Conservation (phyloP, 2,797 vertebrate genomes). For the Liasis olivaceus region DNA sequence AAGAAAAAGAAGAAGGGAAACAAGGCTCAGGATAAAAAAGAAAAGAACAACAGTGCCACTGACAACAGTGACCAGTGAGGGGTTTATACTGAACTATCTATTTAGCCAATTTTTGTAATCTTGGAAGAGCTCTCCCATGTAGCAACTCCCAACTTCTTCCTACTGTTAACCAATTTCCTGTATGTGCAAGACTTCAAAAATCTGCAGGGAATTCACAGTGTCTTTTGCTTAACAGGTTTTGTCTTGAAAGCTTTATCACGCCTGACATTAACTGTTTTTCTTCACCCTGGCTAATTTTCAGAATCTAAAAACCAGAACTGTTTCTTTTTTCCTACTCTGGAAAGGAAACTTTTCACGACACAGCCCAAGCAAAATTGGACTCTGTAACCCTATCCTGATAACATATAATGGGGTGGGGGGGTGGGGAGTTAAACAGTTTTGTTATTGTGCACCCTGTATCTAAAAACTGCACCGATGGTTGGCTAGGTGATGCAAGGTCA, state of each 20-base stretch:
- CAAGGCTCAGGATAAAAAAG: slow-evolving; percentile 95
- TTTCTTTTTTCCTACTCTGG: slow-evolving; percentile 81
- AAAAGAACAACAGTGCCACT: slow-evolving; percentile 90
- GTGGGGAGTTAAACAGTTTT: slow-evolving; percentile 71
- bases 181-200: slow-evolving; percentile 76
- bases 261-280: slow-evolving; percentile 83
- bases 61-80: slow-evolving; percentile 94
- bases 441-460: slow-evolving; percentile 73
- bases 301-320: slow-evolving; percentile 85
- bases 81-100: slow-evolving; percentile 73
- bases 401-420: slow-evolving; percentile 59
- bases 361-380: slow-evolving; percentile 81
- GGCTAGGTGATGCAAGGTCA: slow-evolving; percentile 62
- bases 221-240: slow-evolving; percentile 79
- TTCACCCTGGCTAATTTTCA: slow-evolving; percentile 82
- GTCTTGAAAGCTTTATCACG: slow-evolving; percentile 82
- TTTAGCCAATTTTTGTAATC: slow-evolving; percentile 81
- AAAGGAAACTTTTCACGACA: slow-evolving; percentile 80
- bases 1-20: slow-evolving; percentile 99
- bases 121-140: slow-evolving; percentile 78
- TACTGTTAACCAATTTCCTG: slow-evolving; percentile 71
- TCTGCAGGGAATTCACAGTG: slow-evolving; percentile 76
- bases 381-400: slow-evolving; percentile 79
- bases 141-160: slow-evolving; percentile 78
- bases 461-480: slow-evolving; percentile 67